These are phyloP conservation scores for Drosophila anomalata DNA, from an alignment of 2,888 invertebrate species.

Conservation along the genomic window DNA sequence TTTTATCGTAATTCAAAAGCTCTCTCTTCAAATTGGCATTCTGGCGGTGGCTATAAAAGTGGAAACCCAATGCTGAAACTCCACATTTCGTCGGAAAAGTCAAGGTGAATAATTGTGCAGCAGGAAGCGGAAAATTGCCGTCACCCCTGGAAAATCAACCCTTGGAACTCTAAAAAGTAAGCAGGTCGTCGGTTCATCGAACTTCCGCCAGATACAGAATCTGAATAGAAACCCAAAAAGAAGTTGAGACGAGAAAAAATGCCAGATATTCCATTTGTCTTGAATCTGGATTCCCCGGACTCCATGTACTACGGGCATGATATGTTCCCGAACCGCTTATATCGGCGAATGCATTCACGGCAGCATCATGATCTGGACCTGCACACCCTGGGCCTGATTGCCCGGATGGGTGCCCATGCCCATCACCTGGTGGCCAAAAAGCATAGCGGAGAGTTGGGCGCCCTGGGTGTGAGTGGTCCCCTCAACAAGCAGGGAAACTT, in stretches of 20 bases:
- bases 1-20: too few relatives aligned
- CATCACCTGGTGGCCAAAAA: slow-evolving; percentile 67
- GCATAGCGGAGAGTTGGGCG: slow-evolving; percentile 56
- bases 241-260: slow-evolving; percentile 53
- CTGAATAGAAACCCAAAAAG: slow-evolving; percentile 13
- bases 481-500: slow-evolving; percentile 87
- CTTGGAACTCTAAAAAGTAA: slow-evolving; percentile 40
- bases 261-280: slow-evolving; percentile 79
- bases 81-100: slow-evolving; percentile 56
- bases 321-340: slow-evolving; percentile 78
- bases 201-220: slow-evolving; percentile 65
- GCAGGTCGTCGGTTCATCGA: slow-evolving; percentile 65
- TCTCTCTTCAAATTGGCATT: too few relatives aligned
- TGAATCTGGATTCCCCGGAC: slow-evolving; percentile 75
- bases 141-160: slow-evolving; percentile 47
- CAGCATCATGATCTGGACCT: slow-evolving; percentile 74
- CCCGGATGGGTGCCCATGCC: slow-evolving; percentile 76
- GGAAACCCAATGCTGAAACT: slow-evolving; percentile 37
- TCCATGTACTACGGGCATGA: slow-evolving; percentile 80
- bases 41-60: slow-evolving; percentile 54
- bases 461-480: slow-evolving; percentile 31
- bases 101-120: slow-evolving; percentile 34
- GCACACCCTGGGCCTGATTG: slow-evolving; percentile 77
- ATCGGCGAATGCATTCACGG: slow-evolving; percentile 75
- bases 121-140: background rate